Evolutionary conservation across 2,113 vertebrate genomes (phyloP).

Genomic region (Cynopterus brachyotis): DNA sequence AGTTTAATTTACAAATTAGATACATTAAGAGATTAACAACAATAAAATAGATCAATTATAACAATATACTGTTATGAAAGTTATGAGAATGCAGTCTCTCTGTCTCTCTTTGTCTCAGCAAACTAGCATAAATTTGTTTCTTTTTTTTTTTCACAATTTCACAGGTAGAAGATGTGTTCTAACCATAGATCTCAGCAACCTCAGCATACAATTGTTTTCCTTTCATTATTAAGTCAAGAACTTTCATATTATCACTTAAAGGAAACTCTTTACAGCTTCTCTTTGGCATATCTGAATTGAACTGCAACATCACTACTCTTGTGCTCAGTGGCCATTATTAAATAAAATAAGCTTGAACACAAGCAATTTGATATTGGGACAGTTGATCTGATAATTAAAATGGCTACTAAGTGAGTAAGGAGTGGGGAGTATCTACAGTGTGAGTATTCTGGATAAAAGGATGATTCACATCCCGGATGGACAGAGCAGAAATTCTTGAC

Average conservation of each 20-base stretch:
- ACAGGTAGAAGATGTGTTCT: background rate
- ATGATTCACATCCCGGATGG: background rate
- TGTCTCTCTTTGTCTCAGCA: background rate
- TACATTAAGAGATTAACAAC: background rate
- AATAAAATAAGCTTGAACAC: background rate
- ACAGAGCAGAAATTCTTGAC: background rate
- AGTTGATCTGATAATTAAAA: background rate
- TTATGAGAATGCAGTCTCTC: background rate
- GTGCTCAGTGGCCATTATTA: background rate
- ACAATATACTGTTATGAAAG: background rate
- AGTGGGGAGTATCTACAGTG: too few relatives aligned
- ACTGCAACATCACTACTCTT: background rate
- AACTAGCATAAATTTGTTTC: background rate
- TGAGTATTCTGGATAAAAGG: background rate
- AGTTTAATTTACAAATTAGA: background rate
- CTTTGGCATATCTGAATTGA: background rate
- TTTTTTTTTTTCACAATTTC: background rate
- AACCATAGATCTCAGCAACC: background rate
- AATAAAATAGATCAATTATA: background rate
- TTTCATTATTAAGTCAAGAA: background rate
- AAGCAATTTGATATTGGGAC: background rate
- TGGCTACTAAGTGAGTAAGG: background rate
- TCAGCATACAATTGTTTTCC: background rate
- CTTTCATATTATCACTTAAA: background rate
- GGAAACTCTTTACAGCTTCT: background rate